These are phyloP conservation scores for Sibirionetta formosa DNA, from an alignment of 2,797 vertebrate species.

Conservation along the genomic window DNA sequence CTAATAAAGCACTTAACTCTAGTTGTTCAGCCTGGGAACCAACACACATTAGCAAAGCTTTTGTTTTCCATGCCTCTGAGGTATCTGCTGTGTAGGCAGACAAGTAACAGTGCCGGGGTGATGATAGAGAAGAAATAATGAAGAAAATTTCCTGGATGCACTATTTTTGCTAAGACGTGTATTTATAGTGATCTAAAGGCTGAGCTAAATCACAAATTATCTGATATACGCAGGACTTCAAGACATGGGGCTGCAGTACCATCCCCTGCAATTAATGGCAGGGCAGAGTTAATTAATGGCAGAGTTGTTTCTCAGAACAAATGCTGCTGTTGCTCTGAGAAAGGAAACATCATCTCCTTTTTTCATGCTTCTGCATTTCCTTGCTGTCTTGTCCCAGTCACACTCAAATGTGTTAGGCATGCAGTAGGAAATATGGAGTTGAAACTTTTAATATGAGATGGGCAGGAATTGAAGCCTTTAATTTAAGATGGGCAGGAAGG, in stretches of 20 bases:
- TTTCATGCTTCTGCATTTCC: conserved; percentile 24
- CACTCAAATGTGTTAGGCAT: conserved; percentile 12
- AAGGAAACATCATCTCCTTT: neutral
- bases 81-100: neutral
- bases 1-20: neutral
- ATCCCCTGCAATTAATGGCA: neutral
- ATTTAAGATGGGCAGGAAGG: conserved; percentile 24
- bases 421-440: conserved; percentile 29
- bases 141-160: neutral
- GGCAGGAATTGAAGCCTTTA: conserved; percentile 44
- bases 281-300: neutral
- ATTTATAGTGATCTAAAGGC: neutral
- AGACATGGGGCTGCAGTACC: neutral
- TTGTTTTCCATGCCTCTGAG: neutral
- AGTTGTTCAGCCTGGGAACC: neutral
- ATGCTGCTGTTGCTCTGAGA: neutral
- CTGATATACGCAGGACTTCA: neutral
- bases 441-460: conserved; percentile 53
- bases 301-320: neutral
- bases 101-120: neutral
- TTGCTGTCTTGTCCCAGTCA: conserved; percentile 34
- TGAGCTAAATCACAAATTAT: neutral
- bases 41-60: neutral
- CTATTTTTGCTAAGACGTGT: neutral
- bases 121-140: neutral